These are phyloP conservation scores for Garra rufa DNA, from an alignment of 2,113 vertebrate genomes.

Conservation along the genomic window DNA sequence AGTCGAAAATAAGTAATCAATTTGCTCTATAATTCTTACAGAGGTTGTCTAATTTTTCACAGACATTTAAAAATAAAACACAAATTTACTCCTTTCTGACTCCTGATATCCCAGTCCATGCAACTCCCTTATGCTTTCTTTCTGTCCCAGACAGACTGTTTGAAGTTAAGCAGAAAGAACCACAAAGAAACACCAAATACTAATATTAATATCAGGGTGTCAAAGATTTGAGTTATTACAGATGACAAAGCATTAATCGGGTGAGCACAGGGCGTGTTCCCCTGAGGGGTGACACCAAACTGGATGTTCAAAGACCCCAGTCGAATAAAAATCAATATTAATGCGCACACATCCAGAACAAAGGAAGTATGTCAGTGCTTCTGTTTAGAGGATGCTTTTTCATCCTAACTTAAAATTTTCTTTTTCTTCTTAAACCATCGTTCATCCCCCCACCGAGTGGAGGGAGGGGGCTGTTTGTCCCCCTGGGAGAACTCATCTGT, in stretches of 20 bases:
- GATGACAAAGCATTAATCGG: slow-evolving; percentile 86
- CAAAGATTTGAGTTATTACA: slow-evolving; percentile 82
- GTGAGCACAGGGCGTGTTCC: slow-evolving; percentile 69
- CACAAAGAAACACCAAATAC: slow-evolving; percentile 38
- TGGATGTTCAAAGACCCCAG: slow-evolving; percentile 80
- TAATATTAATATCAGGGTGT: slow-evolving; percentile 81
- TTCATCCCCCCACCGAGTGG: background rate
- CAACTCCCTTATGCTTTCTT: background rate
- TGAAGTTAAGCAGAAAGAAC: slow-evolving; percentile 13
- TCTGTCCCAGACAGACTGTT: background rate
- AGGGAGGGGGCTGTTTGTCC: slow-evolving; percentile 42
- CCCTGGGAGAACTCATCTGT: slow-evolving; percentile 41
- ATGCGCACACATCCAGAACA: slow-evolving; percentile 83
- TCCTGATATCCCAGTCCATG: background rate
- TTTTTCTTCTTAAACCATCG: slow-evolving; percentile 10
- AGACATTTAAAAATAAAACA: slow-evolving; percentile 1
- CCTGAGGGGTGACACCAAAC: slow-evolving; percentile 73
- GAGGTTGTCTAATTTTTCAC: background rate
- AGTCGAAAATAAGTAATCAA: background rate
- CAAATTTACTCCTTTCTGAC: slow-evolving; percentile 8
- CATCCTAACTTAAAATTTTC: slow-evolving; percentile 39
- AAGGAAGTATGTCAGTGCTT: slow-evolving; percentile 74
- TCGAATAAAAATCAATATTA: slow-evolving; percentile 84
- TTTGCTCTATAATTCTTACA: slow-evolving; percentile 7
- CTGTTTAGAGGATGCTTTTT: slow-evolving; percentile 73